phyloP scores from a whole-genome alignment of 2,888 invertebrate species.

The Drosophila infuscata region DNA sequence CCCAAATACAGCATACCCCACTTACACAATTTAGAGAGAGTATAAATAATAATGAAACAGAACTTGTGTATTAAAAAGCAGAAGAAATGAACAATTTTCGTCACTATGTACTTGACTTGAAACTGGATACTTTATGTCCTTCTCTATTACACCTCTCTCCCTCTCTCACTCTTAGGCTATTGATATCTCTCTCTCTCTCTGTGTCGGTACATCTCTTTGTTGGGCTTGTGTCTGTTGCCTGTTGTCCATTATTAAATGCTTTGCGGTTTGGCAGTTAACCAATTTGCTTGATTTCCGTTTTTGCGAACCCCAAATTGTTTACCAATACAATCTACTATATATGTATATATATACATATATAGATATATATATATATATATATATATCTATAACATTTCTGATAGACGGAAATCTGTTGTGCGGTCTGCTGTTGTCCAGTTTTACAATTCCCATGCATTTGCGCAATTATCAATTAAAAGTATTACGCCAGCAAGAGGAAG shows the following conservation, averaged over 20 bases:
- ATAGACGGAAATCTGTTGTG: constrained; percentile 72
- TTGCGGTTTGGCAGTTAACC: constrained; percentile 75
- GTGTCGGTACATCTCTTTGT: neutral
- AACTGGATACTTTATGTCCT: constrained; percentile 14
- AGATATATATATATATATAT: constrained; percentile 4
- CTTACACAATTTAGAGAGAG: neutral
- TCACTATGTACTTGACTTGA: neutral
- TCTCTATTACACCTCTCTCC: neutral
- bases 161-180: neutral
- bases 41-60: neutral
- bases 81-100: neutral
- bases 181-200: neutral
- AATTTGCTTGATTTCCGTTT: constrained; percentile 70
- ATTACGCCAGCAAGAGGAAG: constrained; percentile 38
- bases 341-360: constrained; percentile 2
- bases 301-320: constrained; percentile 14
- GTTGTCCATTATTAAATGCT: constrained; percentile 73
- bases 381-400: constrained; percentile 45
- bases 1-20: neutral
- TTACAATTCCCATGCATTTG: constrained; percentile 65
- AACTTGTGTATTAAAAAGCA: neutral
- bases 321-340: constrained; percentile 20
- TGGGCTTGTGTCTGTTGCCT: neutral
- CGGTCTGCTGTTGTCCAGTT: constrained; percentile 50
- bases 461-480: constrained; percentile 81